These are phyloP conservation scores for Morone chrysops DNA, from an alignment of 2,113 vertebrate species.

Conservation along the genomic window DNA sequence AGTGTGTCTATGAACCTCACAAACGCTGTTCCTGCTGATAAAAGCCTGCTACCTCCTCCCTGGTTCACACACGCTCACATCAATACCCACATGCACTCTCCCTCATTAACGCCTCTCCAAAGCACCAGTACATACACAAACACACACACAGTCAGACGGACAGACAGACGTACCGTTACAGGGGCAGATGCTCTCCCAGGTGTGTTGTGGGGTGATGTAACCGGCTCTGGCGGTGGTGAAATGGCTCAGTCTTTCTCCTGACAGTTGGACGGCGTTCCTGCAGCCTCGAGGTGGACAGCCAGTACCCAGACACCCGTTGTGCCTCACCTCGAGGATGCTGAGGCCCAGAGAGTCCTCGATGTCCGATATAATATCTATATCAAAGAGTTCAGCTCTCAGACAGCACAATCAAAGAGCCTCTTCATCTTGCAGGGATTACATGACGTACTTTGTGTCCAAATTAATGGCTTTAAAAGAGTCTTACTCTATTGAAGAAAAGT, in stretches of 20 bases:
- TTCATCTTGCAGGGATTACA: neutral
- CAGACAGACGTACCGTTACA: constrained; percentile 89
- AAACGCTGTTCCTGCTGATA: neutral
- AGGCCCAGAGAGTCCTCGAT: constrained; percentile 88
- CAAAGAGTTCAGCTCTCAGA: constrained; percentile 12
- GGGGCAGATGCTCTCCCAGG: constrained; percentile 89
- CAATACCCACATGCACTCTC: neutral
- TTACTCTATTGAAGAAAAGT: neutral
- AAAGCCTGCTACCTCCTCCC: neutral
- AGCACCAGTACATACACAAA: neutral
- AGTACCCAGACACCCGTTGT: constrained; percentile 86
- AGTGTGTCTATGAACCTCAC: neutral
- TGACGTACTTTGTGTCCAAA: neutral
- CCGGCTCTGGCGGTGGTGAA: constrained; percentile 92
- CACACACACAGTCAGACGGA: neutral
- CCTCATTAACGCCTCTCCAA: neutral
- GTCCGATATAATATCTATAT: constrained; percentile 77
- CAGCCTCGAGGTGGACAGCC: constrained; percentile 88
- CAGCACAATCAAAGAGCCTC: neutral
- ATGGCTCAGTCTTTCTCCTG: constrained; percentile 82
- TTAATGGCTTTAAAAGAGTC: neutral
- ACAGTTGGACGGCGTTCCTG: constrained; percentile 87
- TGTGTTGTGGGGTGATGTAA: constrained; percentile 91
- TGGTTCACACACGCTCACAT: neutral
- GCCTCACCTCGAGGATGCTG: constrained; percentile 85